phyloP scores from a whole-genome alignment of 2,888 invertebrate genomes.

The Nemotelus nigrinus region DNA sequence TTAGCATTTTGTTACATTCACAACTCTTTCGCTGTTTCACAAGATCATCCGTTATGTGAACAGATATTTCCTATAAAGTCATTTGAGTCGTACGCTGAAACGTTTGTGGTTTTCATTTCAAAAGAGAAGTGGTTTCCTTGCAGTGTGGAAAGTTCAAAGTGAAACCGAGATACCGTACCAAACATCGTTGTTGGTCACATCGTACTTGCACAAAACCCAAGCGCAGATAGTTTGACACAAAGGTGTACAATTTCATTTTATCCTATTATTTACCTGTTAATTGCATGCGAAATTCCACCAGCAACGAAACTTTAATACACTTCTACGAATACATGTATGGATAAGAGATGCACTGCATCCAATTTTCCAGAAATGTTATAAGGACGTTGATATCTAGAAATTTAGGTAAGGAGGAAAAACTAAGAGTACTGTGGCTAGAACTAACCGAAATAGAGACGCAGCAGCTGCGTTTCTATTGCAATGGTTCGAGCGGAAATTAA shows the following conservation, averaged over 20 bases:
- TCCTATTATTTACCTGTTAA: constrained; percentile 28
- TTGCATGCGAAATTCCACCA: constrained; percentile 33
- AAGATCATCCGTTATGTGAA: too few species aligned
- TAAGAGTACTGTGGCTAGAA: too few species aligned
- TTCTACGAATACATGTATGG: too few species aligned
- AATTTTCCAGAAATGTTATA: too few species aligned
- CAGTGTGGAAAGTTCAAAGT: too few species aligned
- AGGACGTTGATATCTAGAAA: too few species aligned
- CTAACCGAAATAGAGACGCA: too few species aligned
- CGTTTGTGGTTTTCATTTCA: neutral
- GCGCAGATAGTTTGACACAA: neutral
- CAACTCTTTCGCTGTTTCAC: neutral
- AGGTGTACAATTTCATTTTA: constrained; percentile 38
- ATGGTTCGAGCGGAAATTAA: neutral
- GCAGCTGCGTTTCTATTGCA: too few species aligned
- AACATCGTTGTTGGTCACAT: too few species aligned
- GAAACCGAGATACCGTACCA: too few species aligned
- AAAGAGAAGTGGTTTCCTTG: neutral
- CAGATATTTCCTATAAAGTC: neutral
- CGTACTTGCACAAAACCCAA: neutral
- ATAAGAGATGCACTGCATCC: too few species aligned
- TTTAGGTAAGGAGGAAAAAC: too few species aligned
- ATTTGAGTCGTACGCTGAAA: neutral
- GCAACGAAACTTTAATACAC: constrained; percentile 35
- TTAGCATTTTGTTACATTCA: neutral